These are phyloP conservation scores for Chroicocephalus ridibundus DNA, from an alignment of 2,113 vertebrate species.

Conservation along the genomic window DNA sequence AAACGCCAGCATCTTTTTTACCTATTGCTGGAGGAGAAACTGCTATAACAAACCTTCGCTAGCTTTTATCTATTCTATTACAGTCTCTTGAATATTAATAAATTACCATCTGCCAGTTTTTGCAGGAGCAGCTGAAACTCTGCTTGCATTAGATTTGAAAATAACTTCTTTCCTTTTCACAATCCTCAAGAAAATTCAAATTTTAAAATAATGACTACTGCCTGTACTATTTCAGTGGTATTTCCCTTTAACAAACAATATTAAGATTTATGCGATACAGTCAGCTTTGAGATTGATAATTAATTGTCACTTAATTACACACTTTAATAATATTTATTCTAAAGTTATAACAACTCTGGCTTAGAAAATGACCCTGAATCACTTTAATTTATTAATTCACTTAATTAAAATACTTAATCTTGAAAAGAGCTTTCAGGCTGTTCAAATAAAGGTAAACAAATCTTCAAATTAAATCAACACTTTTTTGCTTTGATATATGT, in stretches of 20 bases:
- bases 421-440: constrained; percentile 65
- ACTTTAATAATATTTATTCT: constrained; percentile 67
- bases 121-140: not conserved
- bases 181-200: not conserved
- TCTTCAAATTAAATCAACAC: constrained; percentile 70
- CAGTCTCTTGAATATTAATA: constrained; percentile 41
- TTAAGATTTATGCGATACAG: constrained; percentile 51
- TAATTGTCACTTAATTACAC: constrained; percentile 63
- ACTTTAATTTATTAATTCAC: constrained; percentile 67
- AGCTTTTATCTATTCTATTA: constrained; percentile 22
- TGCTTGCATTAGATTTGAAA: constrained; percentile 20
- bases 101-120: constrained; percentile 5
- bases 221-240: not conserved
- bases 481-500: constrained; percentile 65
- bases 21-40: constrained; percentile 1
- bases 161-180: not conserved
- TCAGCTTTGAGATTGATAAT: constrained; percentile 41
- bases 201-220: not conserved
- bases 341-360: constrained; percentile 60
- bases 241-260: constrained; percentile 36
- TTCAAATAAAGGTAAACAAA: constrained; percentile 66
- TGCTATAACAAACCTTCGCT: not conserved
- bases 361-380: constrained; percentile 66
- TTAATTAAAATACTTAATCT: constrained; percentile 71
- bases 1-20: not conserved